Evolutionary conservation across 2,113 vertebrate species (phyloP).

Genomic region (Narcine bancroftii): DNA sequence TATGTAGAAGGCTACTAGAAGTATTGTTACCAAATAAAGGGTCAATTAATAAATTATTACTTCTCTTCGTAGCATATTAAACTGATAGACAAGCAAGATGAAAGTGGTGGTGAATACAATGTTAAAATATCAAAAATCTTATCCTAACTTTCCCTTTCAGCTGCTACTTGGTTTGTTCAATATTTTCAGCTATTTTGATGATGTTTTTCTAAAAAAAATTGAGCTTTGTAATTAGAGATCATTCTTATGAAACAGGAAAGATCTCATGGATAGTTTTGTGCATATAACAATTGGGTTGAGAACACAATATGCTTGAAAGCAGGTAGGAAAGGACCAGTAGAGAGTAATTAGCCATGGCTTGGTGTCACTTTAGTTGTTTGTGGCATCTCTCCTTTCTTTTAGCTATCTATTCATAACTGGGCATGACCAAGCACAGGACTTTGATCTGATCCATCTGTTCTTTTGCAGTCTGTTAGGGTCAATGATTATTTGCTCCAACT

Average conservation of each 20-base stretch:
- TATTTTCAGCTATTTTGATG: not conserved
- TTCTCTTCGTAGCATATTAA: not conserved
- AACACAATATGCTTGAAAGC: not conserved
- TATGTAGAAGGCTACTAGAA: no score
- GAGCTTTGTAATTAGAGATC: not conserved
- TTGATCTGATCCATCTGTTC: no score
- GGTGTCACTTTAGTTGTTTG: no score
- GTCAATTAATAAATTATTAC: not conserved
- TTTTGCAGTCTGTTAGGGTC: no score
- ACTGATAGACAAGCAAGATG: not conserved
- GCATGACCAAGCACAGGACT: no score
- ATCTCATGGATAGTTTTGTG: not conserved
- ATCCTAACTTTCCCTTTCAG: not conserved
- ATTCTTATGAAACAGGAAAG: not conserved
- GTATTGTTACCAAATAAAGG: not conserved
- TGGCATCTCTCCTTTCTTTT: no score
- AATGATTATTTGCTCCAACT: no score
- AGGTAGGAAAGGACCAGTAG: no score
- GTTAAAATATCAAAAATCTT: not conserved
- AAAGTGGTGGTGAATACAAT: not conserved
- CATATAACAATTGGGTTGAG: no score
- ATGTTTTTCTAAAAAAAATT: not conserved
- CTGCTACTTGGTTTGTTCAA: not conserved
- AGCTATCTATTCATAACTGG: no score
- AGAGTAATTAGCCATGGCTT: no score